A percentile compares a stretch with the other conserved stretches of the same genome.
Evolutionary conservation across 2,888 invertebrate species (phyloP).

Genomic region (Thera britannica): DNA sequence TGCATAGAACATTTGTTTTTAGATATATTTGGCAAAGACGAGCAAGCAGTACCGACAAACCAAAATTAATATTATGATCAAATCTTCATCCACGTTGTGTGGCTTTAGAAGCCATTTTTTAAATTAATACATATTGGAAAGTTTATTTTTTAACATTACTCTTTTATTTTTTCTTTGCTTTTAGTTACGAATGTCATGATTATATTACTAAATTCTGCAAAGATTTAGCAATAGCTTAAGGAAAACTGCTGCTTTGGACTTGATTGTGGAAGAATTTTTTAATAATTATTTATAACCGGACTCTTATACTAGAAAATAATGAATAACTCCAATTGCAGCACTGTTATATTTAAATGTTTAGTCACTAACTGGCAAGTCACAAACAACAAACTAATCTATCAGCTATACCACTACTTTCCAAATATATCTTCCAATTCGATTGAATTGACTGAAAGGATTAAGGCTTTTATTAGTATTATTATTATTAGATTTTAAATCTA

Average conservation of each 20-base stretch:
- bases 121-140: too few species aligned
- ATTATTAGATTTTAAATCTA: neutral
- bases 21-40: slow-evolving; percentile 8
- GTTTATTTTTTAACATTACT: too few species aligned
- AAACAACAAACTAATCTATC: slow-evolving; percentile 43
- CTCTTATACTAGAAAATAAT: slow-evolving; percentile 4
- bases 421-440: slow-evolving; percentile 33
- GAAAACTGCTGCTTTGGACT: too few species aligned
- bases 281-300: neutral
- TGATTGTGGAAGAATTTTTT: too few species aligned
- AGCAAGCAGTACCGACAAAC: neutral
- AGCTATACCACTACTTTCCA: slow-evolving; percentile 22
- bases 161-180: too few species aligned
- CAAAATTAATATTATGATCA: too few species aligned
- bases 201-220: too few species aligned
- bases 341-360: slow-evolving; percentile 26
- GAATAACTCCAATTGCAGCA: slow-evolving; percentile 9
- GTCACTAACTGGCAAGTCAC: slow-evolving; percentile 38
- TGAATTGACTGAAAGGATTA: slow-evolving; percentile 17
- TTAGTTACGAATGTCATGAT: too few species aligned
- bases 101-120: neutral
- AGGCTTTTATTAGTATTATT: too few species aligned
- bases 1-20: neutral
- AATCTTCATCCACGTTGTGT: too few species aligned
- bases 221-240: too few species aligned